These are phyloP conservation scores for Lathamus discolor DNA, from an alignment of 2,113 vertebrate genomes.

Conservation along the genomic window DNA sequence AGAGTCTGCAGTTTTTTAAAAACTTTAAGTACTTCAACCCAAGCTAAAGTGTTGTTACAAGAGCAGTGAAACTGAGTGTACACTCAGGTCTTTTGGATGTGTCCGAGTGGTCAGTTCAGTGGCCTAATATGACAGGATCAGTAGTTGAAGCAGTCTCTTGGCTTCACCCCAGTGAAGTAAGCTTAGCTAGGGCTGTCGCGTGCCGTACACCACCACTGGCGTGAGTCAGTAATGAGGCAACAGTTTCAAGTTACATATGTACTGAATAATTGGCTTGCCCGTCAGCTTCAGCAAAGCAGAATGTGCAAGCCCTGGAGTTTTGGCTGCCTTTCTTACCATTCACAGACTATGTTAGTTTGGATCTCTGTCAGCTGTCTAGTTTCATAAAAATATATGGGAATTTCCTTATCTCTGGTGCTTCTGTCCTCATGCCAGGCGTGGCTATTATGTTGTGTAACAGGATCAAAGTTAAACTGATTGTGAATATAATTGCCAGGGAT, in stretches of 20 bases:
- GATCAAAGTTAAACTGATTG: neutral
- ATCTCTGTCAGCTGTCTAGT: neutral
- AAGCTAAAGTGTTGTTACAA: rapidly evolving
- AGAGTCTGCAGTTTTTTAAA: neutral
- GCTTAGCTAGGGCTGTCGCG: neutral
- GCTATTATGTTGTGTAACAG: neutral
- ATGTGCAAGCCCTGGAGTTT: neutral
- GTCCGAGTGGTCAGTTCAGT: neutral
- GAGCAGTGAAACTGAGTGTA: neutral
- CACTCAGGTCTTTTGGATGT: neutral
- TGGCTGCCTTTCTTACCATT: conserved; percentile 10
- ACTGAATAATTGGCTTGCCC: conserved; percentile 10
- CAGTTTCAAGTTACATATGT: neutral
- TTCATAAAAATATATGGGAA: neutral
- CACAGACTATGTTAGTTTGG: neutral
- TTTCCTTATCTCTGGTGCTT: neutral
- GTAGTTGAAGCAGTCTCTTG: neutral
- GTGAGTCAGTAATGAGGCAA: neutral
- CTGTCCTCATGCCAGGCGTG: neutral
- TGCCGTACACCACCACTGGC: neutral
- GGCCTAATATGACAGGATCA: rapidly evolving
- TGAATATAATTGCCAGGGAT: neutral
- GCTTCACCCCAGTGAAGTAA: neutral
- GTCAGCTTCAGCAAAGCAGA: neutral
- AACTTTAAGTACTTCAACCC: neutral